Percentiles rank a stretch among this genome's conserved stretches.
These are phyloP conservation scores for Tympanuchus pallidicinctus DNA, from an alignment of 2,113 vertebrate species.

Conservation along the genomic window DNA sequence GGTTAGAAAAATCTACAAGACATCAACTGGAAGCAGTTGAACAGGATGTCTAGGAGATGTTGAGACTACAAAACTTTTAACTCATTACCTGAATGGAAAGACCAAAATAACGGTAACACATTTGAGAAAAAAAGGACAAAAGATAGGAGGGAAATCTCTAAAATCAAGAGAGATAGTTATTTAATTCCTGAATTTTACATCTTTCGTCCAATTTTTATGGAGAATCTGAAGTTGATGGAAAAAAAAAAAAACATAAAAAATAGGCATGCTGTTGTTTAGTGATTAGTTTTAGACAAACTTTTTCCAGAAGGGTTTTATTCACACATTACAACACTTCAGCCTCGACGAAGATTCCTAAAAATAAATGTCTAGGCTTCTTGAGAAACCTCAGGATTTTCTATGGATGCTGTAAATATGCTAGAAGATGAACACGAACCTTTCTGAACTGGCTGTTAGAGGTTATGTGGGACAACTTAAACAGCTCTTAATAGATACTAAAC, in stretches of 20 bases:
- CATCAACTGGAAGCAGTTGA: background rate
- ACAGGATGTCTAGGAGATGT: background rate
- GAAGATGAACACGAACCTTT: background rate
- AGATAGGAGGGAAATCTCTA: background rate
- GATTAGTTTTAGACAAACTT: background rate
- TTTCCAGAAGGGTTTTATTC: background rate
- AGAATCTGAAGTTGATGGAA: background rate
- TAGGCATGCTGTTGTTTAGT: background rate
- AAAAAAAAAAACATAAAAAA: background rate
- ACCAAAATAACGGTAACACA: background rate
- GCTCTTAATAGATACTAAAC: background rate
- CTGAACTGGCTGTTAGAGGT: background rate
- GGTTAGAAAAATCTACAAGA: background rate
- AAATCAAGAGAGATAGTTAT: background rate
- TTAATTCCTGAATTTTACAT: background rate
- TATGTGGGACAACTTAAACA: background rate
- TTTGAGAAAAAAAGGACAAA: background rate
- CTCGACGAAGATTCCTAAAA: background rate
- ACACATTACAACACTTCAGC: background rate
- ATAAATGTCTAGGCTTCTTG: background rate
- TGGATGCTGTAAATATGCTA: background rate
- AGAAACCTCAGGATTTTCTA: background rate
- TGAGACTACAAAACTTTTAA: background rate
- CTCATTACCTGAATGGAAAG: background rate
- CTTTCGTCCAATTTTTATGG: background rate